These are phyloP conservation scores for Meta bourneti DNA, from an alignment of 2,888 invertebrate genomes.

Conservation along the genomic window DNA sequence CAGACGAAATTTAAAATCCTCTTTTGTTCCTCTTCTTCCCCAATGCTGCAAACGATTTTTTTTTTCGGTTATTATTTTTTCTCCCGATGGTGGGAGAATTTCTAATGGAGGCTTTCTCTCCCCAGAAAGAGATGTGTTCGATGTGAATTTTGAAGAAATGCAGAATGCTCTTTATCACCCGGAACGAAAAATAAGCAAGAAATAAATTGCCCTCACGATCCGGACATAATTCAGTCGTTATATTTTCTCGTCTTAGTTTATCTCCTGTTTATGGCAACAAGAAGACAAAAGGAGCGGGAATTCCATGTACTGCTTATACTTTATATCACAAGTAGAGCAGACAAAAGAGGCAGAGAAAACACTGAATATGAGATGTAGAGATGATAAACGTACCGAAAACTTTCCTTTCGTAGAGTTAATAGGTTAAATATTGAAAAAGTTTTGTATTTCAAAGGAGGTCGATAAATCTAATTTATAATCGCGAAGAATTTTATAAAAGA, in stretches of 20 bases:
- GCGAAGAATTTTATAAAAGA: too few species aligned
- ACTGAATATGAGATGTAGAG: too few species aligned
- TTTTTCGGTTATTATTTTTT: not conserved
- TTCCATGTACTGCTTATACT: too few species aligned
- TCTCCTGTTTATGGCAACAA: slow-evolving; percentile 11
- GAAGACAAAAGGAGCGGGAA: not conserved
- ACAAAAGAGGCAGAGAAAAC: too few species aligned
- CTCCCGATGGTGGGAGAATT: slow-evolving; percentile 57
- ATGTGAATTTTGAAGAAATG: slow-evolving; percentile 68
- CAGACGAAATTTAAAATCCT: slow-evolving; percentile 74
- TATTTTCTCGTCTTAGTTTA: slow-evolving; percentile 9
- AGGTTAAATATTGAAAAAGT: too few species aligned
- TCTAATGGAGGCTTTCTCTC: slow-evolving; percentile 48
- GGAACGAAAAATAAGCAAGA: slow-evolving; percentile 35
- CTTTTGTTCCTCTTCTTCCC: slow-evolving; percentile 40
- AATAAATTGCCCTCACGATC: slow-evolving; percentile 67
- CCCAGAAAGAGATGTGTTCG: slow-evolving; percentile 16
- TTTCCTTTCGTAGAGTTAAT: too few species aligned
- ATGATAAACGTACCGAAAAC: too few species aligned
- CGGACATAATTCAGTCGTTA: slow-evolving; percentile 41
- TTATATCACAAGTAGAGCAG: too few species aligned
- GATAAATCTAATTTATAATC: too few species aligned
- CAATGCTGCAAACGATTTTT: slow-evolving; percentile 20
- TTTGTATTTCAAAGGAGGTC: too few species aligned
- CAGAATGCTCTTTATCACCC: slow-evolving; percentile 41